Percentiles rank a stretch among this genome's conserved stretches.
These are phyloP conservation scores for Gambusia holbrooki DNA, from an alignment of 2,113 vertebrate species.

Conservation along the genomic window DNA sequence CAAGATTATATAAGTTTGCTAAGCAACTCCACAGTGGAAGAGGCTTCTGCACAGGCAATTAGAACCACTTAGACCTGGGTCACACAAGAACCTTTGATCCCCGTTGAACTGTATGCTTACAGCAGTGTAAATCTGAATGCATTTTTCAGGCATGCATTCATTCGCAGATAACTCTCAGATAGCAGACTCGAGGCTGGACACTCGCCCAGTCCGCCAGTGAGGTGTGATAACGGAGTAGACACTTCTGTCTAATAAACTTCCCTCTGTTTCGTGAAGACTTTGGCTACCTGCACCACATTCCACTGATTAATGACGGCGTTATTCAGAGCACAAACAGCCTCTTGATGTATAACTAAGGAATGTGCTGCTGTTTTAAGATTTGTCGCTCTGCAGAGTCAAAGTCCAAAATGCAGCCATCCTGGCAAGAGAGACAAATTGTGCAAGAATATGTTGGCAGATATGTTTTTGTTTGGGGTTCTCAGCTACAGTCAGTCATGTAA, in stretches of 20 bases:
- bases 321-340: constrained; percentile 41
- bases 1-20: constrained; percentile 43
- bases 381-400: constrained; percentile 39
- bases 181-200: constrained; percentile 36
- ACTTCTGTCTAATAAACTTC: constrained; percentile 8
- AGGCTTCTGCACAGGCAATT: constrained; percentile 34
- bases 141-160: neutral
- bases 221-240: constrained; percentile 29
- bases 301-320: constrained; percentile 52
- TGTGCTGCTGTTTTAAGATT: constrained; percentile 50
- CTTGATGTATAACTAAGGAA: constrained; percentile 68
- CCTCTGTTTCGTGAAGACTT: constrained; percentile 19
- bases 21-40: constrained; percentile 23
- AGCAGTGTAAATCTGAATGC: neutral
- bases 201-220: constrained; percentile 25
- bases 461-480: neutral
- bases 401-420: constrained; percentile 40
- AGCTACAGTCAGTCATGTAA: neutral
- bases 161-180: constrained; percentile 22
- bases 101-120: constrained; percentile 4
- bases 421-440: constrained; percentile 1
- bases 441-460: neutral
- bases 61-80: constrained; percentile 27
- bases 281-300: constrained; percentile 56
- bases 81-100: constrained; percentile 39